Conservation (phyloP, 1,140 invertebrate genomes). For the Drosophila pruinosa region DNA sequence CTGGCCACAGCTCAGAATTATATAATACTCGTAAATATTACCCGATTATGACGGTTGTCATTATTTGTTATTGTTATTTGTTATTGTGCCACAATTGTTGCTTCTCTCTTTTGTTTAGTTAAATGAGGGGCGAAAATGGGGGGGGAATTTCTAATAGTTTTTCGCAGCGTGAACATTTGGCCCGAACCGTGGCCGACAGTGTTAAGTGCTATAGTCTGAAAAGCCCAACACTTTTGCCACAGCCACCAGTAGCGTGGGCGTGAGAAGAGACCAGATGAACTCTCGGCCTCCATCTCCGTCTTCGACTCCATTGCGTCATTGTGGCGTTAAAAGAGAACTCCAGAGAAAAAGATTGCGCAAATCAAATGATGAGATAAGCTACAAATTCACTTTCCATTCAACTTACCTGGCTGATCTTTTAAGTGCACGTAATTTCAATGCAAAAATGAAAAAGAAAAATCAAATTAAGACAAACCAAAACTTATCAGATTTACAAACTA, state of each 20-base stretch:
- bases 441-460: background rate
- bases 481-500: background rate
- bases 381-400: constrained; percentile 5
- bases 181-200: constrained; percentile 11
- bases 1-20: constrained; percentile 16
- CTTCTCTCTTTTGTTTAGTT: background rate
- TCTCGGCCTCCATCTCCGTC: background rate
- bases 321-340: background rate
- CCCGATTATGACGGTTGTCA: constrained; percentile 26
- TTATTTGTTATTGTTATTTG: constrained; percentile 33
- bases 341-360: background rate
- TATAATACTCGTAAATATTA: constrained; percentile 29
- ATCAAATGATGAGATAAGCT: background rate
- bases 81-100: background rate
- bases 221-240: background rate
- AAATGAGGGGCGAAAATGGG: background rate
- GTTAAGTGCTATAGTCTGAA: constrained; percentile 23
- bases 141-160: constrained; percentile 19
- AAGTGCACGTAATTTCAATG: background rate
- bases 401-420: background rate
- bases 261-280: constrained; percentile 1
- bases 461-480: background rate
- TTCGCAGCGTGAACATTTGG: constrained; percentile 21
- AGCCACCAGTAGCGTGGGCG: constrained; percentile 5
- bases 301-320: background rate